Conservation (phyloP, 92 coral and sea anemone genomes). For the Epizoanthus illoricatus region DNA sequence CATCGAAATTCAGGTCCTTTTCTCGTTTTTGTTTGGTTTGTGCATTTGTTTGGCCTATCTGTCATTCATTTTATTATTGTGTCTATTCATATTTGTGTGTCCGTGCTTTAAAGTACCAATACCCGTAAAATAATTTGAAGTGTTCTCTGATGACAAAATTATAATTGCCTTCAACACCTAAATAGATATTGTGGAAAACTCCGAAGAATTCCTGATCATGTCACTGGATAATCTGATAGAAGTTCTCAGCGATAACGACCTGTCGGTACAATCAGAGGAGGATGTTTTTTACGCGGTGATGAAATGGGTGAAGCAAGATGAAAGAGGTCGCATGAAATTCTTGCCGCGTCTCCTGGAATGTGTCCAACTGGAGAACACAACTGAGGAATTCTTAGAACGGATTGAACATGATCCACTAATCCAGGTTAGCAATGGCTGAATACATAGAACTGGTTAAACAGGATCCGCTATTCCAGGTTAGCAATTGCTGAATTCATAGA, state of each 20-base stretch:
- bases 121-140: too few species aligned
- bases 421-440: conserved; percentile 26
- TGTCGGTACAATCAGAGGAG: conserved; percentile 51
- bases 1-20: too few species aligned
- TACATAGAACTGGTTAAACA: background rate
- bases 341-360: conserved; percentile 44
- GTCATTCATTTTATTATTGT: too few species aligned
- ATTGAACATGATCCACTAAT: conserved; percentile 43
- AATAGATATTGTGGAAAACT: conserved; percentile 7
- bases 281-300: conserved; percentile 54
- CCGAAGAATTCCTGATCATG: conserved; percentile 41
- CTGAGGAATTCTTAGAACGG: conserved; percentile 37
- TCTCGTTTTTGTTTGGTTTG: too few species aligned
- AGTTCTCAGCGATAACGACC: conserved; percentile 46
- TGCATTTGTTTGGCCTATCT: too few species aligned
- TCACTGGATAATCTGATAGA: conserved; percentile 46
- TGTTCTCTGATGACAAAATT: too few species aligned
- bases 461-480: too few species aligned
- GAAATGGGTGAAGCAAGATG: conserved; percentile 53
- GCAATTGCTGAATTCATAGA: conserved; percentile 44
- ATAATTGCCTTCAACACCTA: background rate
- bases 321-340: conserved; percentile 17
- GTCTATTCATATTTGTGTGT: too few species aligned
- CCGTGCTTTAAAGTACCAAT: too few species aligned
- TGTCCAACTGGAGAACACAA: conserved; percentile 57